These are phyloP conservation scores for Patiria pectinifera DNA, from an alignment of 53 echinoderm and acorn worm genomes.

Conservation along the genomic window DNA sequence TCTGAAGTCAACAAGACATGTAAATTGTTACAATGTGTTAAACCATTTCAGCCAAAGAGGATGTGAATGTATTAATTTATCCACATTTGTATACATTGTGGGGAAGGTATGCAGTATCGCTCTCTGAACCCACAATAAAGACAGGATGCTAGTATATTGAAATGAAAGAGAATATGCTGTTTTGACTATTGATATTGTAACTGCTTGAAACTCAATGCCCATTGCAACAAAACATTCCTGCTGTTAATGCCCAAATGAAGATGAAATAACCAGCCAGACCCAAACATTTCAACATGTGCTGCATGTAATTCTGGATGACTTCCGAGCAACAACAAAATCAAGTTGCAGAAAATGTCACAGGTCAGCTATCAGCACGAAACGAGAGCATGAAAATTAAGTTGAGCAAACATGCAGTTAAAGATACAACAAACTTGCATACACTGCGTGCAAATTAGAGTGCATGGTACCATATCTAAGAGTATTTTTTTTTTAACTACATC, in stretches of 20 bases:
- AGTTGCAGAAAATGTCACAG: not conserved
- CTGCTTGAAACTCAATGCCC: not conserved
- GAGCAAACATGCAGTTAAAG: not conserved
- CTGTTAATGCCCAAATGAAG: not conserved
- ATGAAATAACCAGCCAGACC: not conserved
- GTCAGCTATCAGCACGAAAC: not conserved
- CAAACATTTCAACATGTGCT: not conserved
- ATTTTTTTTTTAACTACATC: too few relatives aligned
- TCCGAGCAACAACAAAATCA: not conserved
- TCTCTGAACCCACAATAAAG: not conserved
- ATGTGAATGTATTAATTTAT: not conserved
- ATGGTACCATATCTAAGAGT: too few relatives aligned
- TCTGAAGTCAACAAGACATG: not conserved
- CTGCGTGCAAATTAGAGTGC: too few relatives aligned
- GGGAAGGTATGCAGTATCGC: not conserved
- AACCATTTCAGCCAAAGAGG: not conserved
- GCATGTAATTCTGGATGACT: not conserved
- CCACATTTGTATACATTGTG: not conserved
- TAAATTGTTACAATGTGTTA: not conserved
- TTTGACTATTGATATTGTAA: not conserved
- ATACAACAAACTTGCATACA: not conserved
- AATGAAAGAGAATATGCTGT: too few relatives aligned
- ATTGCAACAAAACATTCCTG: not conserved
- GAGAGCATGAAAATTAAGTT: not conserved
- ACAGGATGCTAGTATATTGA: not conserved